Evolutionary conservation across 2,888 invertebrate species (phyloP), one percentile per base, ranked within the genome.

Genomic region (Bombyx huttoni): DNA sequence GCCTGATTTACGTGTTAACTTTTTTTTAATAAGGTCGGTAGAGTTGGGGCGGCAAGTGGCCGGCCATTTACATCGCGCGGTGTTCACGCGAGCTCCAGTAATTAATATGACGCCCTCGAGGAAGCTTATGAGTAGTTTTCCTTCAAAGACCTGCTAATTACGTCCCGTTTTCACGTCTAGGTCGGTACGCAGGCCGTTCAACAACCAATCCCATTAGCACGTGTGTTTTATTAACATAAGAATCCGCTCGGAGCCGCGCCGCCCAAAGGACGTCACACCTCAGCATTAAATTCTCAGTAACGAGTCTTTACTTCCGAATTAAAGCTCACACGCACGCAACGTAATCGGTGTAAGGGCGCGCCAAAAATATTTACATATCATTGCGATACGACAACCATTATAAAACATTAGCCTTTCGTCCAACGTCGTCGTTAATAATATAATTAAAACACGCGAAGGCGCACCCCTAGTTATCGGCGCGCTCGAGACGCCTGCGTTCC

Each of bases 1-100:
- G 81, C 85, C 86, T 87, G 85, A 87, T 86, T 87, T 87, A 84
- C 85, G 83, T 79, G 86, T 86, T 85, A 84, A 84, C 84, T 79
- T 84, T 87, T n/a, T 24, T 87, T 87, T 87, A 86, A 87, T 87
- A 88, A 87, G 86, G 83, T 82, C 75, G 71, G 74, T 75, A 70
- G 75, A 72, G 77, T 80, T 78, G 76, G 87, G 87, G 87, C 74
- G 83, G 73, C 75, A 85, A 87, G 87, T 87, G 85, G 87, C 79
- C 81, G 78, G 82, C 79, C 81, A 79, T 85, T 86, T 84, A 81
- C 71, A 76, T 72, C 73, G 73, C 70, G 62, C 75, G 62, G 70
- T 78, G 76, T 81, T 80, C 79, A 73, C 75, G 70, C 67, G 71
- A 83, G 77, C 81, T 78, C 81, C 75, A 78, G 83, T 86, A 88